These are phyloP conservation scores for Nyctibius grandis DNA, from an alignment of 2,797 vertebrate species.

Conservation along the genomic window DNA sequence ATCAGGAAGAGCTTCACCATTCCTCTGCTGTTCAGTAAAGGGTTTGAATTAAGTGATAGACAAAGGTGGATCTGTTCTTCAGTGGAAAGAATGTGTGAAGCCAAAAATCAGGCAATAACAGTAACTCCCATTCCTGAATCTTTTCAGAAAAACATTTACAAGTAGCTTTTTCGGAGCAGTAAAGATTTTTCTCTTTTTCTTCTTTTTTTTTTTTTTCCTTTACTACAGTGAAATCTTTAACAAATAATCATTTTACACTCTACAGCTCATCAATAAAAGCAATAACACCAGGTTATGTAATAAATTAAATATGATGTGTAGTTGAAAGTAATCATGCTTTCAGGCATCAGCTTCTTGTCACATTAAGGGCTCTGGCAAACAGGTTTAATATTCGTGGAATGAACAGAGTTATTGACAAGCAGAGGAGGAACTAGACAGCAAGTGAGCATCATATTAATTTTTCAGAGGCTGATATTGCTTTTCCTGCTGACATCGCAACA, in stretches of 20 bases:
- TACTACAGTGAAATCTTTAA: constrained; percentile 68
- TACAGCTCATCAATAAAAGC: constrained; percentile 72
- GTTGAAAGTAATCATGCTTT: constrained; percentile 62
- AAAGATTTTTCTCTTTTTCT: constrained; percentile 43
- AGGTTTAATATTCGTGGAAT: constrained; percentile 63
- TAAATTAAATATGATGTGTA: constrained; percentile 74
- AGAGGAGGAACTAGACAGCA: constrained; percentile 60
- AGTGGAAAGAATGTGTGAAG: background rate
- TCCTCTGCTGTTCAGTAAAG: background rate
- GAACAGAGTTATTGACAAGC: constrained; percentile 58
- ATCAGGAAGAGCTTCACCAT: background rate
- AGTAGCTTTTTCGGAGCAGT: constrained; percentile 3
- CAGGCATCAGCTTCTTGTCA: constrained; percentile 61
- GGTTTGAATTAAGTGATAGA: constrained; percentile 14
- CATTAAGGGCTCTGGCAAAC: constrained; percentile 58
- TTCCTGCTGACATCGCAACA: constrained; percentile 53
- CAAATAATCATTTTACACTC: constrained; percentile 71
- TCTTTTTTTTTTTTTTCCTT: background rate
- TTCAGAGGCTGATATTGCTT: constrained; percentile 55
- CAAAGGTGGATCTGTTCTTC: constrained; percentile 26
- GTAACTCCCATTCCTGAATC: constrained; percentile 23
- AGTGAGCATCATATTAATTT: constrained; percentile 67
- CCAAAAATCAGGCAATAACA: constrained; percentile 25
- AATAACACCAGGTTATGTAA: constrained; percentile 62
- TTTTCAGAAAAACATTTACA: constrained; percentile 52